Evolutionary conservation across 2,888 invertebrate species (phyloP), one percentile per base, ranked within the genome.

Genomic region (Ormia ochracea): DNA sequence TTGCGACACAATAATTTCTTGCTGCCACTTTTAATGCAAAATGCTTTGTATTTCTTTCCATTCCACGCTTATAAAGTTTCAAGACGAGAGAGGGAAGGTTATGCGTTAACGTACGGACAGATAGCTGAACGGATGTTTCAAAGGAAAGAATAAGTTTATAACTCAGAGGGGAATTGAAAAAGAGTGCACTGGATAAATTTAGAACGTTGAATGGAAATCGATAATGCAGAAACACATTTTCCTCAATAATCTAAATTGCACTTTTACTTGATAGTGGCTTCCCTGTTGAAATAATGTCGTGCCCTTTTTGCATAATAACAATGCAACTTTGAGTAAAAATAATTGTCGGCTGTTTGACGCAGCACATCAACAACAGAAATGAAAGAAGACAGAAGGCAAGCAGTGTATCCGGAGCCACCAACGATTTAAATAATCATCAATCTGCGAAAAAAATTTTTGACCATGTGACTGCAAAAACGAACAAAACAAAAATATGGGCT

Each of bases 321-420:
- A 43, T 70, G 58, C 58, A 79, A 45, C 52, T 52, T 63, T 45
- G 59, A 79, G 79, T 79, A 74, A 45, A 74, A 79, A 79, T 75
- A 75, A 79, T 66, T 79, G 52, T 9, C 38, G 65, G 66, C 74
- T 38, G 23, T 45, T 59, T 70, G 50, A 26, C 36, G 10, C 63
- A 58, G 14, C 45, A 33, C 7, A 59, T n/a, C 17, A 43, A 45
- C 19, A 50, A 17, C 12, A 38, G 17, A 48, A 50, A 56, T 4
- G 56, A 12, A 50, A 66, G 26, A 14, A 58, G 31, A 43, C 56
- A 59, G 41, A 52, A 65, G 56, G 36, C 38, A 73, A 38, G 26
- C 50, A 17, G 14, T 31, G 6, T 5, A 56, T 43, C 33, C 54
- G 58, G 56, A 70, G 26, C n/a, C 36, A 38, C 33, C 12, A 58